These are phyloP conservation scores for Sternarchorhynchus goeldii DNA, from an alignment of 2,797 vertebrate species.

Conservation along the genomic window DNA sequence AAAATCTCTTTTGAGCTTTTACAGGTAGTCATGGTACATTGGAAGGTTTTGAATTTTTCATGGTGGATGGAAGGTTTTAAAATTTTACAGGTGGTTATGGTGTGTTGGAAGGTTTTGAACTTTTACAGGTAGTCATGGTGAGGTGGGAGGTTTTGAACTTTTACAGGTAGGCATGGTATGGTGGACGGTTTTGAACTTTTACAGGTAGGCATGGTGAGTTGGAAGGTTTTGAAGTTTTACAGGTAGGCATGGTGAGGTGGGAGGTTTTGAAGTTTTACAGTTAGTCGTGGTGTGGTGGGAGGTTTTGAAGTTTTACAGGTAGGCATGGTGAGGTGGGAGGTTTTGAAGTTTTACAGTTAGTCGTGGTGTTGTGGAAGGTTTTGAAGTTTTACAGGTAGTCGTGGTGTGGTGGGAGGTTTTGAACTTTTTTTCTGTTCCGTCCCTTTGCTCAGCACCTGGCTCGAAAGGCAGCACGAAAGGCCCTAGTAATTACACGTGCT, in stretches of 20 bases:
- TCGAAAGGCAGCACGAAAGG: neutral
- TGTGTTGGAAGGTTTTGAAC: neutral
- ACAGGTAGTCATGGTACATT: no score
- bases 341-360: no score
- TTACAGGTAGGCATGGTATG: neutral
- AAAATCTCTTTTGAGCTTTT: neutral
- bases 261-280: neutral
- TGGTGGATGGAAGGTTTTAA: no score
- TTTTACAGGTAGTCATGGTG: neutral
- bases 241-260: no score
- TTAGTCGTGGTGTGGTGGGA: no score
- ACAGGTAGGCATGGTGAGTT: neutral
- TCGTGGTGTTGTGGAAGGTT: neutral
- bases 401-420: neutral
- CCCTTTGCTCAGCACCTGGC: slow-evolving; percentile 16
- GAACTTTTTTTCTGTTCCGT: slow-evolving; percentile 6
- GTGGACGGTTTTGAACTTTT: no score
- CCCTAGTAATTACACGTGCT: slow-evolving; percentile 50
- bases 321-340: no score
- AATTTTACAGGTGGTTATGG: neutral
- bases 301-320: neutral
- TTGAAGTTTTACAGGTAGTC: neutral
- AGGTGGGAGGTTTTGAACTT: neutral
- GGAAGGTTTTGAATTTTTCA: no score
- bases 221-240: neutral